phyloP scores from a whole-genome alignment of 2,113 vertebrate genomes.

The Rhineura floridana region DNA sequence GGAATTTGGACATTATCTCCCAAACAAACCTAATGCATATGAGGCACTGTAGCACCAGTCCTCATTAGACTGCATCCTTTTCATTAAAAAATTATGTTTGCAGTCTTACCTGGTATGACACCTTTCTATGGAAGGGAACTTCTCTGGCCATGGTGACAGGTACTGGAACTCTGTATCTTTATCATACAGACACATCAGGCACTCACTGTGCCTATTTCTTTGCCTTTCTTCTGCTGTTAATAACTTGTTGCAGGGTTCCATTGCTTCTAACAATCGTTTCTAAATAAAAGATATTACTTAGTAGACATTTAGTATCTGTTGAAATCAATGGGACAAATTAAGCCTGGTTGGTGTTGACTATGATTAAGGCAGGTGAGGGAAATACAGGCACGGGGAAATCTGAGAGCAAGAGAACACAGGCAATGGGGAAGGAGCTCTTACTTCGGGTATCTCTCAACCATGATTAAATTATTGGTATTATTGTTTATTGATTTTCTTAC shows the following conservation, averaged over 20 bases:
- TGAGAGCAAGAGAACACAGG: no score
- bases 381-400: no score
- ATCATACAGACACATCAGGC: slow-evolving; percentile 85
- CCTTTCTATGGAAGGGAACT: slow-evolving; percentile 84
- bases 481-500: no score
- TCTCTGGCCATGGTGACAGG: slow-evolving; percentile 82
- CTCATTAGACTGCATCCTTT: background rate
- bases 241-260: slow-evolving; percentile 84
- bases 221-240: slow-evolving; percentile 84
- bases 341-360: no score
- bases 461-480: no score
- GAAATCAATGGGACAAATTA: background rate
- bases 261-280: slow-evolving; percentile 90
- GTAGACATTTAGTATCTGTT: background rate
- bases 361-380: no score
- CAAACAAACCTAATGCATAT: background rate
- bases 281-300: slow-evolving; percentile 61
- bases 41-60: background rate
- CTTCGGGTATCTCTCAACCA: no score
- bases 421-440: no score
- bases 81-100: background rate
- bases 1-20: background rate
- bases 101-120: slow-evolving; percentile 85
- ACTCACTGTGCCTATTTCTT: slow-evolving; percentile 91
- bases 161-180: slow-evolving; percentile 80